A percentile compares a stretch with the other conserved stretches of the same genome.
phyloP scores from a whole-genome alignment of 2,888 invertebrate species.

The Andrena chrysosceles region DNA sequence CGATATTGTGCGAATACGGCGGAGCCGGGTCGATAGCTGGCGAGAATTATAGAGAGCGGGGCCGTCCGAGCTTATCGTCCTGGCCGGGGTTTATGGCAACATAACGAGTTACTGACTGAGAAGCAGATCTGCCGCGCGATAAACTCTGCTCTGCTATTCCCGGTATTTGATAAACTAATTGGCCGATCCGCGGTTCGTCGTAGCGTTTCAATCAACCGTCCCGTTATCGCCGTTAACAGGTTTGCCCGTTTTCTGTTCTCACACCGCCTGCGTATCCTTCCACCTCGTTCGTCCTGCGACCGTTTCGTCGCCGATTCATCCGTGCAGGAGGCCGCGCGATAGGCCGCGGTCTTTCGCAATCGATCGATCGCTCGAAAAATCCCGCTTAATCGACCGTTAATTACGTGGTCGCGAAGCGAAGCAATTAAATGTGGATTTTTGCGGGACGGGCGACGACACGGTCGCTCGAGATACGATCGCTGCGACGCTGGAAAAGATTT shows the following conservation, averaged over 20 bases:
- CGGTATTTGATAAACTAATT: slow-evolving; percentile 72
- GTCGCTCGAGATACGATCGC: not conserved
- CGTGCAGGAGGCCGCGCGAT: not conserved
- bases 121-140: slow-evolving; percentile 60
- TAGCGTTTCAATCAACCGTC: slow-evolving; percentile 65
- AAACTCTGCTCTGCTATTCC: slow-evolving; percentile 68
- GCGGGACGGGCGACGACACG: not conserved
- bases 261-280: slow-evolving; percentile 40
- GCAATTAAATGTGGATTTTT: slow-evolving; percentile 10
- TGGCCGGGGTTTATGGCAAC: slow-evolving; percentile 60
- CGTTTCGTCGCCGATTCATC: slow-evolving; percentile 4
- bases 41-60: slow-evolving; percentile 54
- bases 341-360: not conserved
- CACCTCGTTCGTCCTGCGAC: slow-evolving; percentile 4
- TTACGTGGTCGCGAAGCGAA: not conserved
- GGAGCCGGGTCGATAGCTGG: slow-evolving; percentile 23
- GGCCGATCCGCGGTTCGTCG: slow-evolving; percentile 60
- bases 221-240: slow-evolving; percentile 72
- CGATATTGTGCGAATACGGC: slow-evolving; percentile 31
- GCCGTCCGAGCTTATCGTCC: slow-evolving; percentile 60
- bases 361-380: slow-evolving; percentile 2
- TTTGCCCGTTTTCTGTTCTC: slow-evolving; percentile 51
- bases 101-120: slow-evolving; percentile 66
- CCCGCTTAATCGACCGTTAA: slow-evolving; percentile 19
- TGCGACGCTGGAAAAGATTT: not conserved